A percentile compares a stretch with the other conserved stretches of the same genome.
Evolutionary conservation across 2,113 vertebrate species (phyloP).

Genomic region (Notothenia coriiceps): DNA sequence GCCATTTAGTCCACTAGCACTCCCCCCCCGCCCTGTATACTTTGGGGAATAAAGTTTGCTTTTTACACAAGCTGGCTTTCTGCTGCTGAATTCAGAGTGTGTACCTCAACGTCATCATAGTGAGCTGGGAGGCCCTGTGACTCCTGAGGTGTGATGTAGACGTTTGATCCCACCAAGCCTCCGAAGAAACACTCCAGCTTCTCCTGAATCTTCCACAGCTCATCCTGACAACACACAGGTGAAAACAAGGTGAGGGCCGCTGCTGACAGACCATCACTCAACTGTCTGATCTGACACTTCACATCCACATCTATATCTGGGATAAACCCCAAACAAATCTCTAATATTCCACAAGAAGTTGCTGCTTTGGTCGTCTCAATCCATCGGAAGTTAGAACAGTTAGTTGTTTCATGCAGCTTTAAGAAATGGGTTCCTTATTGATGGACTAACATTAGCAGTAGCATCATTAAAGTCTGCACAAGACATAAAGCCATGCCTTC

Average conservation of each 20-base stretch:
- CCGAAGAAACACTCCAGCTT: constrained; percentile 94
- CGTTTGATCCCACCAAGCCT: constrained; percentile 91
- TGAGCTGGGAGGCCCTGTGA: constrained; percentile 93
- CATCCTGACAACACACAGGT: constrained; percentile 84
- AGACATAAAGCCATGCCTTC: neutral
- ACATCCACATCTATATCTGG: too few species aligned
- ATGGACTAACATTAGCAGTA: neutral
- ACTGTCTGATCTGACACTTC: too few species aligned
- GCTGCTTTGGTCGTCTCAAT: too few species aligned
- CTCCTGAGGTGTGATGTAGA: constrained; percentile 91
- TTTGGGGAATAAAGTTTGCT: neutral
- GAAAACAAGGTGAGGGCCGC: neutral
- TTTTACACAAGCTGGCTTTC: neutral
- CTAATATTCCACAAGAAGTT: too few species aligned
- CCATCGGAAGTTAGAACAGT: too few species aligned
- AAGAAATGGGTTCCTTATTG: neutral
- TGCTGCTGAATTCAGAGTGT: neutral
- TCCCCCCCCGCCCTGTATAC: neutral
- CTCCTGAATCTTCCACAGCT: constrained; percentile 94
- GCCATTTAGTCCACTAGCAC: too few species aligned
- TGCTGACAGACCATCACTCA: neutral
- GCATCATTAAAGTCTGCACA: neutral
- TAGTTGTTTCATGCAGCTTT: too few species aligned
- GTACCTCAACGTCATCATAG: constrained; percentile 95
- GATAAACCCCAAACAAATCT: too few species aligned